Percentiles rank a stretch among this genome's conserved stretches.
Evolutionary conservation across 1,140 invertebrate genomes (phyloP).

Genomic region (Drosophila sp.): DNA sequence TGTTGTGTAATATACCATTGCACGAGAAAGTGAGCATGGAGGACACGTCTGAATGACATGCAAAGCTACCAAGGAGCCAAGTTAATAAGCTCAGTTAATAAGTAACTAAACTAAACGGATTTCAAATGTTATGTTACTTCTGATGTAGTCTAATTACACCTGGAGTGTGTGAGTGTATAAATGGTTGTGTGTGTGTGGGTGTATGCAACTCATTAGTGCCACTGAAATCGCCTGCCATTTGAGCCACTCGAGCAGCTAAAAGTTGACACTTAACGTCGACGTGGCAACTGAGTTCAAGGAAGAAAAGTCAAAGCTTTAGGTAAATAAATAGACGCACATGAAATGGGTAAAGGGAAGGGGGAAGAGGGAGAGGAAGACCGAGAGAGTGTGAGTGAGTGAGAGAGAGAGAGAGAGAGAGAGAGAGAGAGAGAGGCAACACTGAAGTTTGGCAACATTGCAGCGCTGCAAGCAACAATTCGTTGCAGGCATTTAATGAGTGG

Average conservation of each 20-base stretch:
- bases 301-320: slow-evolving; percentile 15
- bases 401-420: background rate
- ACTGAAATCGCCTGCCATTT: slow-evolving; percentile 32
- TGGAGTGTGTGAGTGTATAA: slow-evolving; percentile 1
- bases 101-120: slow-evolving; percentile 8
- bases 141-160: slow-evolving; percentile 25
- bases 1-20: too few relatives aligned
- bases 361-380: background rate
- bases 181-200: slow-evolving; percentile 4
- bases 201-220: slow-evolving; percentile 47
- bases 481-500: slow-evolving; percentile 56
- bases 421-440: slow-evolving; percentile 3
- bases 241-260: slow-evolving; percentile 30
- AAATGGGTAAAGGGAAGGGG: too few relatives aligned
- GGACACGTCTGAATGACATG: background rate
- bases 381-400: background rate
- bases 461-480: slow-evolving; percentile 3
- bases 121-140: slow-evolving; percentile 8
- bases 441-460: slow-evolving; percentile 57
- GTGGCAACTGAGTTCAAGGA: slow-evolving; percentile 1
- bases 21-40: background rate
- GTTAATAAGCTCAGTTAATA: slow-evolving; percentile 10
- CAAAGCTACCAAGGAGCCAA: background rate
- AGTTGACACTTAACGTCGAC: slow-evolving; percentile 41
- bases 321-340: slow-evolving; percentile 18